These are phyloP conservation scores for Triplophysa tibetana DNA, from an alignment of 2,113 vertebrate species.

Conservation along the genomic window DNA sequence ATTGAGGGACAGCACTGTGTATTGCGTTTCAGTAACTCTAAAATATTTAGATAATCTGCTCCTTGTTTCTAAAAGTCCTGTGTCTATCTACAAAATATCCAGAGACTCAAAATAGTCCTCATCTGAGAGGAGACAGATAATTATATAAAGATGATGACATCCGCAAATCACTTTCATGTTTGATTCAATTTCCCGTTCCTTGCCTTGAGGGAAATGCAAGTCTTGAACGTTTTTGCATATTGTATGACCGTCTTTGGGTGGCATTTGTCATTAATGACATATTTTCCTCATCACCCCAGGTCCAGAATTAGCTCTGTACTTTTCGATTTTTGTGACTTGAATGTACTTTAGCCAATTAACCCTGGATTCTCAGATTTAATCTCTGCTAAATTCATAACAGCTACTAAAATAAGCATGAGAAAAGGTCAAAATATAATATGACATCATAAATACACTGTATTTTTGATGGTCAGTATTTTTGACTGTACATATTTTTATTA, in stretches of 20 bases:
- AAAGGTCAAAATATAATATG: neutral
- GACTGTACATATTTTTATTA: too few species aligned
- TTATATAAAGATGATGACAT: constrained; percentile 34
- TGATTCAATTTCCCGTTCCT: constrained; percentile 43
- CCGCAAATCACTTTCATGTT: constrained; percentile 8
- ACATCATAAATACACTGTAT: too few species aligned
- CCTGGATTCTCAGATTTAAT: neutral
- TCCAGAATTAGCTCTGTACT: constrained; percentile 16
- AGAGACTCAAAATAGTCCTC: constrained; percentile 26
- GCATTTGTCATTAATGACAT: constrained; percentile 44
- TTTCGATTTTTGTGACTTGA: constrained; percentile 1
- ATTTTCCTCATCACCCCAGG: neutral
- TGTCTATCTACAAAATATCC: neutral
- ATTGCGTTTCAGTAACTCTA: neutral
- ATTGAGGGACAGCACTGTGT: neutral
- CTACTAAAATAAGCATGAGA: constrained; percentile 7
- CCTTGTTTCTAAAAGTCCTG: neutral
- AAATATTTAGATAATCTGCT: neutral
- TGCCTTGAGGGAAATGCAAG: constrained; percentile 13
- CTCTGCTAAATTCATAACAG: constrained; percentile 15
- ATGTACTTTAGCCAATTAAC: neutral
- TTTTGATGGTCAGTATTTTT: too few species aligned
- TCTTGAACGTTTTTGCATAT: constrained; percentile 2
- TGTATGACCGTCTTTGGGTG: constrained; percentile 18
- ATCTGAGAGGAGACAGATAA: constrained; percentile 28